Evolutionary conservation across 2,888 invertebrate genomes (phyloP), one percentile per base, ranked within the genome.

Genomic region (Tenthredo amoena): DNA sequence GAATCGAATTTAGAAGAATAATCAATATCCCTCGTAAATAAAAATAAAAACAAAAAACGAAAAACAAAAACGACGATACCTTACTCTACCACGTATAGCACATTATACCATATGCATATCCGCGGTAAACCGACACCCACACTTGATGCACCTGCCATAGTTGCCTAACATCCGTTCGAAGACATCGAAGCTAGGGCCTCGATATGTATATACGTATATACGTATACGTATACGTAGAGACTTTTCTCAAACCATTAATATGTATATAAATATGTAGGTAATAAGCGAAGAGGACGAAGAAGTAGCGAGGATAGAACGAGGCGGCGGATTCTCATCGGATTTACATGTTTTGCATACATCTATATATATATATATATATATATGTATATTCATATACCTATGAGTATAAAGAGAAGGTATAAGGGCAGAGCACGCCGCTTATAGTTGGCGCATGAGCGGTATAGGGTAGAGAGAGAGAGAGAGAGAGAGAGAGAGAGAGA

Each of bases 131-230:
- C 43, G 40, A 74, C 74, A 81, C 81, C 81, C 81, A 81, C 58
- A 62, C 81, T 37, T 62, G 50, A 77, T 47, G 89, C 89, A 89
- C 90, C 90, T 89, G 90, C 88, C 87, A 86, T 15, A n/a, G 84
- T 86, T 91, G 90, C 90, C 87, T 89, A 90, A 91, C 91, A 91
- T 91, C 91, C 91, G 91, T 79, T 58, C n/a, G 31, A 40, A 81
- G 55, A 55, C 21, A 50, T 77, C 21, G 50, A 21, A n/a, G n/a
- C n/a, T n/a, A n/a, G 37, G 10, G 26, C 26, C n/a, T 74, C n/a
- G 43, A 34, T 15, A 40, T 18, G 37, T 71, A 40, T 18, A n/a
- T 71, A 9, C 12, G 18, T 15, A 71, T 15, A 40, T 1, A 83
- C 26, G 43, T 71, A 43, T n/a, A 47, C 15, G 31, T 7, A 71